Evolutionary conservation across 1,140 invertebrate genomes (phyloP), one percentile per base, ranked within the genome.

Genomic region (Vollenhovia emeryi): DNA sequence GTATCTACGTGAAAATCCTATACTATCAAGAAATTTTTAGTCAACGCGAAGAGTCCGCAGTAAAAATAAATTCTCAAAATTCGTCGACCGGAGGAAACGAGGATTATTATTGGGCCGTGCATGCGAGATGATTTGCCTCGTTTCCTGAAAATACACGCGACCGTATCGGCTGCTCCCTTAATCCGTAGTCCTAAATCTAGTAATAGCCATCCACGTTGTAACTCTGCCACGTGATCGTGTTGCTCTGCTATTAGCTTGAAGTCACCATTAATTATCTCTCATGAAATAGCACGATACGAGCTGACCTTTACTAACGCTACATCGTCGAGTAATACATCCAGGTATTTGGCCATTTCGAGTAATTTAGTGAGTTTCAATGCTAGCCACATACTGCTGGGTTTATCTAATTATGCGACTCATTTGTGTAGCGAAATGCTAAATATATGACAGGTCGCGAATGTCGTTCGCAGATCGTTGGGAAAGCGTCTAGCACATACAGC

Each of bases 181-280:
- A 88, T 88, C 84, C 75, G 43, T 33, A 74, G 52, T 48, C 62
- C 48, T 55, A 89, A 89, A 88, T 59, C 55, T 73, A 76, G 83
- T 82, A 88, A 86, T 64, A 69, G 48, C 48, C 62, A 59, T 75
- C 79, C 60, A 59, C 84, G 59, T 86, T 66, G 87, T 88, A 89
- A 86, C 84, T 73, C 57, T 69, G 84, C 48, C 78, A 78, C 24
- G 84, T 52, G 89, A 80, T 86, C 69, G 86, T 83, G 84, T 88
- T 85, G 84, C 86, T 74, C 84, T 64, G 69, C 88, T 91, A 91
- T 90, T 89, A 91, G 87, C 66, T 68, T n/a, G 45, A 86, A 91
- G 87, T 89, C 80, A 78, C 80, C 80, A 91, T 91, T 91, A 92
- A 92, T 92, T 92, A 91, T 87, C 86, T 83, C 87, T 73, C n/a